Evolutionary conservation across 2,888 invertebrate genomes (phyloP).

Genomic region (Eristalinus sepulchralis): DNA sequence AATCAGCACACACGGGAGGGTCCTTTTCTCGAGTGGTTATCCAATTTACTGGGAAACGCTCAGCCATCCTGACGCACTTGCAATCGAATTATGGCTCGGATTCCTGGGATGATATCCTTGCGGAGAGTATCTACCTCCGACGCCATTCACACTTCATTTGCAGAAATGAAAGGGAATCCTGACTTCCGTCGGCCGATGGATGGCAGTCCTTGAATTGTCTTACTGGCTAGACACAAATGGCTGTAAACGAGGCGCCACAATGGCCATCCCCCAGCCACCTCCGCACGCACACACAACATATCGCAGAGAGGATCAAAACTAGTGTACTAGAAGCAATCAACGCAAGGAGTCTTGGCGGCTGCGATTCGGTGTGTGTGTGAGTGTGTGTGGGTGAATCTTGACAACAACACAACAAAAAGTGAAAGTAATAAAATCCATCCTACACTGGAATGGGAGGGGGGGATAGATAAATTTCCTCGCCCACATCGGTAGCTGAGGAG

Average conservation of each 20-base stretch:
- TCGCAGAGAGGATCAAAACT: slow-evolving; percentile 51
- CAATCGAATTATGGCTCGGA: slow-evolving; percentile 60
- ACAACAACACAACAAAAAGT: slow-evolving; percentile 56
- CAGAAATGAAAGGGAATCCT: slow-evolving; percentile 22
- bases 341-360: neutral
- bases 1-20: slow-evolving; percentile 27
- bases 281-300: neutral
- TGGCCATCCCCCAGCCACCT: neutral
- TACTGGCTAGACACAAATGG: slow-evolving; percentile 59
- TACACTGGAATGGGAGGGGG: neutral
- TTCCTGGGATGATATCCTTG: slow-evolving; percentile 50
- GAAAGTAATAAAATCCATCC: slow-evolving; percentile 67
- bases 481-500: neutral
- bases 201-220: slow-evolving; percentile 43
- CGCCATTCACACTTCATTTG: slow-evolving; percentile 41
- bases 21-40: slow-evolving; percentile 32
- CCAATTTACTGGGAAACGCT: slow-evolving; percentile 41
- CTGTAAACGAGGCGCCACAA: slow-evolving; percentile 62
- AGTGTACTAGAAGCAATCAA: slow-evolving; percentile 41
- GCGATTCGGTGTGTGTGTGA: slow-evolving; percentile 7
- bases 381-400: slow-evolving; percentile 55
- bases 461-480: slow-evolving; percentile 55
- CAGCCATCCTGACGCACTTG: slow-evolving; percentile 13
- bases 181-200: slow-evolving; percentile 13
- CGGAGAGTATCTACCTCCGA: slow-evolving; percentile 22